Base-by-base conservation (phyloP, 2,888 invertebrate species). In the Eupeodes latifasciatus region DNA sequence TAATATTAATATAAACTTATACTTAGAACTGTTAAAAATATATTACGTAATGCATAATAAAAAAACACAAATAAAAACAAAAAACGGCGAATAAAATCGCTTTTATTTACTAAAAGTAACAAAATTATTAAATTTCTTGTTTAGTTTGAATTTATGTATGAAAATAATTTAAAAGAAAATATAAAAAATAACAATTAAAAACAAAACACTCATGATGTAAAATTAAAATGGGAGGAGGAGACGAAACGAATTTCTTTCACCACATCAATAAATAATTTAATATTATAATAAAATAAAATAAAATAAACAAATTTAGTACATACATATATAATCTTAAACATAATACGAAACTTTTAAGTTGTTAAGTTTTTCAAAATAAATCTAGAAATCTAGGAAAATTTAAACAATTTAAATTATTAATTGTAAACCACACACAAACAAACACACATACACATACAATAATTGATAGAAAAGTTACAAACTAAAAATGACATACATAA, bases 11-110 rank as follows among this genome's bases (percentile, higher is more conserved):
- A 84, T 89, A 79, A 84, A 83, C 74, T 88, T 88, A 89, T 88
- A 89, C 86, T 86, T 86, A 85, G 89, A 77, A 83, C 66, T 86
- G 86, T 86, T 86, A 77, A 86, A 89, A 78, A 83, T 80, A 86
- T 82, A 89, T 85, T 88, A 80, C 85, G 83, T 81, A 85, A 88
- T 49, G 77, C 59, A 87, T 82, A 77, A 86, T 83, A 80, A 89
- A 77, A 40, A 64, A 66, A 53, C 34, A 86, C 81, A 80, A 89
- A 77, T 47, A 40, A 64, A 66, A 53, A 44, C 40, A 85, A 66
- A 40, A 69, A 72, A 61, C 53, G 74, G 78, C 78, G 76, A 79
- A 67, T 67, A 11, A 66, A 61, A 44, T 72, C 66, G 61, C 80
- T 61, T 67, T 78, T 71, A 83, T 69, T 51, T 66, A 27, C 59